Evolutionary conservation across 1,140 invertebrate genomes (phyloP), one percentile per base, ranked within the genome.

Genomic region (Bombus haemorrhoidalis): DNA sequence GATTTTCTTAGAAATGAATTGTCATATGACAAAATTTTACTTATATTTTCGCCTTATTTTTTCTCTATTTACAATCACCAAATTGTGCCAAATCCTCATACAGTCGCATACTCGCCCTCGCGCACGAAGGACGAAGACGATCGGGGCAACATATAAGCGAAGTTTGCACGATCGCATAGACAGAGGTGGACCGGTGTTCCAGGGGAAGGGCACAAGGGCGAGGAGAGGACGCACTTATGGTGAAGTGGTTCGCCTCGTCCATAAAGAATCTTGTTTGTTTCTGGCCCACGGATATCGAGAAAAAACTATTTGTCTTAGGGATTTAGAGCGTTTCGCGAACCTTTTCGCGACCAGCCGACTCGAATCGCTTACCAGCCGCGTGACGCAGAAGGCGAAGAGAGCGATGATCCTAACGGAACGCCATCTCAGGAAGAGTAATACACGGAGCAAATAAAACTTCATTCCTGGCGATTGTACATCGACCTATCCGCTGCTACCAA

Each of bases 261-360:
- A 94, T 94, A 94, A 95, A 95, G 93, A 94, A 94, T 94, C 92
- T 93, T 94, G 94, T 94, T 94, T 94, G 93, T 93, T 93, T 93
- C 94, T 93, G 92, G 91, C 92, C 91, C 92, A 92, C 90, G 90
- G 91, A 93, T 94, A 94, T 93, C 91, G 91, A 92, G 91, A 91
- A 92, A 93, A 93, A 93, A 93, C 91, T 93, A 94, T 94, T 94
- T 94, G 91, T 93, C 90, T 90, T 86, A 84, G 86, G 88, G 93
- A 94, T 94, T 93, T 92, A 82, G 87, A 92, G 83, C 91, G 90
- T 93, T 91, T 82, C 87, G 89, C 77, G 79, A 87, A 76, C 59
- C 82, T 57, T n/a, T 5, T 12, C 75, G 43, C 28, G 28, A 37
- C 32, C 83, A 47, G 18, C 41, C 39, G 73, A 34, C 12, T n/a